Evolutionary conservation across 1,140 invertebrate genomes (phyloP), one percentile per base, ranked within the genome.

Genomic region (Marisa cornuarietis): DNA sequence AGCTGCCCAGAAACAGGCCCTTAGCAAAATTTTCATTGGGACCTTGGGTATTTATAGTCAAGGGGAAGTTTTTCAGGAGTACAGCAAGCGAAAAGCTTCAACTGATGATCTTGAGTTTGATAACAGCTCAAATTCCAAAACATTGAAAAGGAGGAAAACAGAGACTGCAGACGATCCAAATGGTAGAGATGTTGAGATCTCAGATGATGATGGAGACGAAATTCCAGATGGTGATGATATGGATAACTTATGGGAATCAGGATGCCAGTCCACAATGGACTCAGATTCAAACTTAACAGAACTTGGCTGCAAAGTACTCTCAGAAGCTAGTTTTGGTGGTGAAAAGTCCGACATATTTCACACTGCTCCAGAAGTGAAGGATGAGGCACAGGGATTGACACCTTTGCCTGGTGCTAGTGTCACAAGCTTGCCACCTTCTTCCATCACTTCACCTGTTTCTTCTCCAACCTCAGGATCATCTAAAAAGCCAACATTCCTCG

Each of bases 1-100:
- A 24, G 78, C 58, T 73, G 78, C 78, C 24, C 78, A 79, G 62
- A 72, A 72, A 24, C 78, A 79, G 51, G 78, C 78, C 26, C 71
- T 79, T 7, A 79, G 61, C 42, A 79, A 79, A 66, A 79, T 79
- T 16, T 73, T 54, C 71, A 79, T 73, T 61, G 73, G 71, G 49
- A 63, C 78, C 24, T 49, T 73, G 9, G 78, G 78, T 1, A 73
- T 79, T 51, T 18, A 26, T 16, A 79, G 22, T 24, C 49, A 31
- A 16, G 74, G 42, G 22, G 74, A 76, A 51, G 54, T 26, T 20
- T 42, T 76, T 14, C 62, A 76, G 24, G 76, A 77, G 22, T 68
- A 51, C 22, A 68, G 52, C 22, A 77, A 77, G 26, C 62, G 63
- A n/a, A 77, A 54, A 51, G 10, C 14, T n/a, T 66, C 76, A 54